phyloP scores from a whole-genome alignment of 2,888 invertebrate species.

The Drosophila prolongata region DNA sequence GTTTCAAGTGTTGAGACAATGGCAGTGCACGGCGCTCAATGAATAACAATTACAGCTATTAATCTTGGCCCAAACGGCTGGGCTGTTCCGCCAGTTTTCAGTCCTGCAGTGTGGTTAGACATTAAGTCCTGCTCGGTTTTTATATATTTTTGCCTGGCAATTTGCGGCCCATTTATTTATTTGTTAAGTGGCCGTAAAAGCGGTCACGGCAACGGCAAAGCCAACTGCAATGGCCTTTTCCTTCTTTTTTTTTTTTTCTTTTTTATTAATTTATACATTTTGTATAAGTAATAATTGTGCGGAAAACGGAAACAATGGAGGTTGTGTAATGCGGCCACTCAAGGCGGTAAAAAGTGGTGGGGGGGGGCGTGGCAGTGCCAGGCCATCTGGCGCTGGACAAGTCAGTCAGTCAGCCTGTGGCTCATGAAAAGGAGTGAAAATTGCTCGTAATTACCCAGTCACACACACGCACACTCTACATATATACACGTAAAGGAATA shows the following conservation, averaged over 20 bases:
- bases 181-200: conserved; percentile 81
- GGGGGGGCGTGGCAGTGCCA: conserved; percentile 14
- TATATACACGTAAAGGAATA: conserved; percentile 1
- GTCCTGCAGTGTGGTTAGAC: conserved; percentile 63
- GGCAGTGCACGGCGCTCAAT: conserved; percentile 74
- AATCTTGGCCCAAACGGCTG: conserved; percentile 69
- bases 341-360: conserved; percentile 48
- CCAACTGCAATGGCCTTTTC: conserved; percentile 38
- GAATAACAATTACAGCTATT: conserved; percentile 79
- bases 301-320: conserved; percentile 81
- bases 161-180: conserved; percentile 79
- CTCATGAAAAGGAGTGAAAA: conserved; percentile 76
- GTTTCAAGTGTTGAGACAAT: conserved; percentile 73
- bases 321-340: conserved; percentile 76
- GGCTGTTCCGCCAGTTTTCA: conserved; percentile 23
- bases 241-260: not conserved
- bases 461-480: conserved; percentile 32
- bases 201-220: conserved; percentile 55
- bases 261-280: conserved; percentile 76
- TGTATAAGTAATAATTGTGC: conserved; percentile 81
- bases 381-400: conserved; percentile 69
- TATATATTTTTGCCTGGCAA: conserved; percentile 61
- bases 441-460: conserved; percentile 73
- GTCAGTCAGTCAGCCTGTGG: conserved; percentile 61
- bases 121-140: conserved; percentile 29